Base-by-base conservation (phyloP, 2,888 invertebrate genomes). In the Sinelater perroti region DNA sequence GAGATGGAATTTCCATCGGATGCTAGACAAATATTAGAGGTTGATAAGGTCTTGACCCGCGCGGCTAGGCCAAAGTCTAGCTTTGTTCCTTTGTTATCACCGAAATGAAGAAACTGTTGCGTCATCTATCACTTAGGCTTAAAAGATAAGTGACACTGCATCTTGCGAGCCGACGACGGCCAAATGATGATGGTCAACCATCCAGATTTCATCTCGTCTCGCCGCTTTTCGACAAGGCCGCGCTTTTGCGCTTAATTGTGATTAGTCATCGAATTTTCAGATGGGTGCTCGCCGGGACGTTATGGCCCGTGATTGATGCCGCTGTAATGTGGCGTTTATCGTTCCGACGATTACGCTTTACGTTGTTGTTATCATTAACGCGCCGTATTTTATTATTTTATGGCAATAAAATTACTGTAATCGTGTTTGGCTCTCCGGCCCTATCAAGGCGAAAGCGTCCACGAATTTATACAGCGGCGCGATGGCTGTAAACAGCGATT, bases 261-360 rank as follows among this genome's bases (percentile, higher is more conserved):
- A 46, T 46, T 46, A 46, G 45, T 46, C 45, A 46, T 46, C 18
- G 20, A 46, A 31, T 31, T 46, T 44, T 46, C 31, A 46, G 31
- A 46, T 24, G 1, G 40, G 40, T 14, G 24, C 11, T 21, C 13
- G 13, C 14, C 8, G 13, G 26, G 13, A 18, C 24, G 24, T 40
- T 20, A 40, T 24, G 11, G 40, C 26, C 8, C 7, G 24, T 24
- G 40, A 21, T 24, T 13, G 40, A 40, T 40, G 36, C 13, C 13
- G 2, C 13, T 24, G 24, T 24, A 24, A 40, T 40, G n/a, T 24
- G 24, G 21, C 40, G 40, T 24, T 40, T 40, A 40, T 40, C 21
- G 21, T 38, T 20, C 20, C 21, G 13, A 6, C n/a, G 40, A 40
- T 40, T 24, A 11, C 21, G 13, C 21, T 35, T 20, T 38, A 11